A percentile compares a stretch with the other conserved stretches of the same genome.
Conservation (phyloP, 2,113 vertebrate species). For the Todiramphus saurophagus region DNA sequence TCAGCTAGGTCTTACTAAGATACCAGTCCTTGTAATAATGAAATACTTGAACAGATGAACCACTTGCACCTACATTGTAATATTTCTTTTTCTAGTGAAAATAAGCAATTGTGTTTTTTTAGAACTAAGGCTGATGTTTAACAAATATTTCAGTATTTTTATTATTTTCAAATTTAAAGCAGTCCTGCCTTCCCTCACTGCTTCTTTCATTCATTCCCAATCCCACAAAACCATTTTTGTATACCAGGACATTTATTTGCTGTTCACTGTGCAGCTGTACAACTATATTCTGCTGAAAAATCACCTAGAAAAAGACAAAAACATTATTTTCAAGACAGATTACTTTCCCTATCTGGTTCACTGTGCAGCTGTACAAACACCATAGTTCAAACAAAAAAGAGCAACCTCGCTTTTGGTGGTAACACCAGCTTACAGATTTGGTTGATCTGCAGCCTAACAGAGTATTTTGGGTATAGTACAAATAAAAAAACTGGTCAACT, state of each 20-base stretch:
- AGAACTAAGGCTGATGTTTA: not conserved
- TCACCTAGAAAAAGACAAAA: not conserved
- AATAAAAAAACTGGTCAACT: not conserved
- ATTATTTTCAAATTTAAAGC: not conserved
- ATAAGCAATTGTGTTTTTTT: not conserved
- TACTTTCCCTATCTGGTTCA: constrained; percentile 38
- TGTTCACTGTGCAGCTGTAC: constrained; percentile 42
- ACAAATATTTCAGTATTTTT: not conserved
- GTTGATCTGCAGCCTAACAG: not conserved
- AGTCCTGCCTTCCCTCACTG: not conserved
- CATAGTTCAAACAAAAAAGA: not conserved
- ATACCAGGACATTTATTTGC: constrained; percentile 35
- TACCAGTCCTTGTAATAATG: not conserved
- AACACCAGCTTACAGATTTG: not conserved
- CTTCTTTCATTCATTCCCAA: not conserved
- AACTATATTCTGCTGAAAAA: constrained; percentile 33
- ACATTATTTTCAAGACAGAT: constrained; percentile 20
- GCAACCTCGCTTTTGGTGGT: not conserved
- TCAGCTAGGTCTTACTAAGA: not conserved
- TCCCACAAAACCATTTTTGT: not conserved
- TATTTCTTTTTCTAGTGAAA: not conserved
- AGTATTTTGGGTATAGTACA: not conserved
- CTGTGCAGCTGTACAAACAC: constrained; percentile 57
- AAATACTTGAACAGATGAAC: not conserved
- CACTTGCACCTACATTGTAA: not conserved